These are phyloP conservation scores for Desmophyllum pertusum DNA, from an alignment of 92 coral and sea anemone genomes.

Conservation along the genomic window DNA sequence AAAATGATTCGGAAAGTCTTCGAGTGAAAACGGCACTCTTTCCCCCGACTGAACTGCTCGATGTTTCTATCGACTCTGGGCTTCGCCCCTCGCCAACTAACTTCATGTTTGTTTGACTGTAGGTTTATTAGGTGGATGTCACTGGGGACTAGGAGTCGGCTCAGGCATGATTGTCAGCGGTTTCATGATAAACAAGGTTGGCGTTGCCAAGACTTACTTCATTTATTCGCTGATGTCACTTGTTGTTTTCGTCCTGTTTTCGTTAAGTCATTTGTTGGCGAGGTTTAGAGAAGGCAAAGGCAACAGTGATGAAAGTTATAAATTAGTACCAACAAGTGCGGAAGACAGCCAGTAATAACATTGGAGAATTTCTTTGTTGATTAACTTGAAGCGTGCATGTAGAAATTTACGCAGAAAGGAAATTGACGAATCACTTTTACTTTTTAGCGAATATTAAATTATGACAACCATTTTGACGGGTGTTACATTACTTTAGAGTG, in stretches of 20 bases:
- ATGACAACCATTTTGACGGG: too few relatives aligned
- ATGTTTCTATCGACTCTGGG: too few relatives aligned
- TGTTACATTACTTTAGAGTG: too few relatives aligned
- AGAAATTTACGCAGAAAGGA: too few relatives aligned
- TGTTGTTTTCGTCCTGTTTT: not conserved
- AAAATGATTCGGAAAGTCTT: too few relatives aligned
- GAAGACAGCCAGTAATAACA: not conserved
- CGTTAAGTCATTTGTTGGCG: not conserved
- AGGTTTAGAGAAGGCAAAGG: not conserved
- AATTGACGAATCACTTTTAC: too few relatives aligned
- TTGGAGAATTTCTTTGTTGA: not conserved
- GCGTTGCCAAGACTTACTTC: slow-evolving; percentile 35
- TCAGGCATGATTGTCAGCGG: slow-evolving; percentile 33
- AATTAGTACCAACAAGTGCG: not conserved
- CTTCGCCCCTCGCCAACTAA: too few relatives aligned
- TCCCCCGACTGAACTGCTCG: too few relatives aligned
- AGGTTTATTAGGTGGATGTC: slow-evolving; percentile 35
- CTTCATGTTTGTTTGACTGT: not conserved
- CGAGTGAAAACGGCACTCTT: too few relatives aligned
- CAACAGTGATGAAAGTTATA: not conserved
- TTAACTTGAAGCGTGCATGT: not conserved
- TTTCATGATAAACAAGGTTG: slow-evolving; percentile 12
- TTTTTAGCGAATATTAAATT: too few relatives aligned
- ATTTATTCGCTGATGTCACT: slow-evolving; percentile 19
- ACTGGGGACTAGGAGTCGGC: slow-evolving; percentile 45